phyloP scores from a whole-genome alignment of 2,113 vertebrate species.

The Salvator merianae region DNA sequence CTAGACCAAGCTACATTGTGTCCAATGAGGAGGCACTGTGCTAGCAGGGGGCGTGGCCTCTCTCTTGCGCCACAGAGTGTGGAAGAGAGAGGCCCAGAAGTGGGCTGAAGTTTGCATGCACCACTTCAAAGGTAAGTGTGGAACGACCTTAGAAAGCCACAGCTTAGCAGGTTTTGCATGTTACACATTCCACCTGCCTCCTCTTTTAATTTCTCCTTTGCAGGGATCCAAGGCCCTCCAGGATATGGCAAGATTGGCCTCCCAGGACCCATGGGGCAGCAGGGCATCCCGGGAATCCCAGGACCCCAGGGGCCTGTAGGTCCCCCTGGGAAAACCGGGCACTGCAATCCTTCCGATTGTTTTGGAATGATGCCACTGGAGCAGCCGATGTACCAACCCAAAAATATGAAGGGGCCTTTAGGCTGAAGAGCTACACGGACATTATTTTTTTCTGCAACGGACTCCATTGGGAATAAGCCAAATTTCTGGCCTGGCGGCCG shows the following conservation, averaged over 20 bases:
- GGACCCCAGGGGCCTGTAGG: slow-evolving; percentile 83
- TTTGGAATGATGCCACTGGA: slow-evolving; percentile 85
- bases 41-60: too few species aligned
- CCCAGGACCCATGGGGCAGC: slow-evolving; percentile 89
- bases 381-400: slow-evolving; percentile 83
- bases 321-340: slow-evolving; percentile 85
- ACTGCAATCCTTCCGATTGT: slow-evolving; percentile 91
- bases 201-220: background rate
- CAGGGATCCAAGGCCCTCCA: slow-evolving; percentile 89
- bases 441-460: background rate
- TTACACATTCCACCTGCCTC: background rate
- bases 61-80: too few species aligned
- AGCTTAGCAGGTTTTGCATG: too few species aligned
- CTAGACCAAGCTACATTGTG: too few species aligned
- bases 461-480: slow-evolving; percentile 46
- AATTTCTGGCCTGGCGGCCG: slow-evolving; percentile 43
- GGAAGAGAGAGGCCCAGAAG: too few species aligned
- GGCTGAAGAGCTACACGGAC: slow-evolving; percentile 60
- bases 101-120: too few species aligned
- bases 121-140: too few species aligned
- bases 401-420: slow-evolving; percentile 89
- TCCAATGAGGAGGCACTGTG: too few species aligned
- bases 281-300: slow-evolving; percentile 92
- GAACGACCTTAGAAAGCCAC: too few species aligned
- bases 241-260: slow-evolving; percentile 93